Evolutionary conservation across 2,888 invertebrate genomes (phyloP).

Genomic region (Heliothis peltigera): DNA sequence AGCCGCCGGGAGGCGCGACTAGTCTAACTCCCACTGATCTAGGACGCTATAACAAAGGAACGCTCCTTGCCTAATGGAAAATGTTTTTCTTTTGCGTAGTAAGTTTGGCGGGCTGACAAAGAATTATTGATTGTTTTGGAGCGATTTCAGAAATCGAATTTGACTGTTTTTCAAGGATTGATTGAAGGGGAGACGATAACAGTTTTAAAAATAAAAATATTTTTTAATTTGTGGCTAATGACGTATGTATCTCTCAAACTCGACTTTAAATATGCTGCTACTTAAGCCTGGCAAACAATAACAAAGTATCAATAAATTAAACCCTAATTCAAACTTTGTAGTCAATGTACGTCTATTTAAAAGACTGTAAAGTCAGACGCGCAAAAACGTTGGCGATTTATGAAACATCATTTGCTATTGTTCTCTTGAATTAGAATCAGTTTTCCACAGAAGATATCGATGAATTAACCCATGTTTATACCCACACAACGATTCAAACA

Average conservation of each 20-base stretch:
- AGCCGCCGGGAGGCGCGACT: slow-evolving; percentile 25
- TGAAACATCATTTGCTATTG: slow-evolving; percentile 10
- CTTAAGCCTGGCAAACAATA: neutral
- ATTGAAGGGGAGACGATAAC: neutral
- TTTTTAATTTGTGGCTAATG: neutral
- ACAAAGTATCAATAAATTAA: neutral
- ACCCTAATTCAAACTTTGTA: neutral
- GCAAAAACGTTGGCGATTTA: slow-evolving; percentile 24
- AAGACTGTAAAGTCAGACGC: slow-evolving; percentile 34
- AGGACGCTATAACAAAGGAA: slow-evolving; percentile 56
- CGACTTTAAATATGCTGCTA: neutral
- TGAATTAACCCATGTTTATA: neutral
- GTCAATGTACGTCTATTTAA: neutral
- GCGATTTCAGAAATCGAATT: neutral
- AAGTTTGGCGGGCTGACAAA: slow-evolving; percentile 47
- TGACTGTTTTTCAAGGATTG: neutral
- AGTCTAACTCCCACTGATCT: slow-evolving; percentile 32
- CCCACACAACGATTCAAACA: neutral
- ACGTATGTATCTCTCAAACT: neutral
- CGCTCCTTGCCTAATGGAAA: slow-evolving; percentile 33
- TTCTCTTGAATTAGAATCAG: neutral
- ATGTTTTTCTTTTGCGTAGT: slow-evolving; percentile 40
- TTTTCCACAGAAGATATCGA: neutral
- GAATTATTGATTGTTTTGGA: slow-evolving; percentile 23
- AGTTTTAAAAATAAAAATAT: neutral